Base-by-base conservation (phyloP, 1,140 invertebrate species). In the Thalassaphorura encarpata region DNA sequence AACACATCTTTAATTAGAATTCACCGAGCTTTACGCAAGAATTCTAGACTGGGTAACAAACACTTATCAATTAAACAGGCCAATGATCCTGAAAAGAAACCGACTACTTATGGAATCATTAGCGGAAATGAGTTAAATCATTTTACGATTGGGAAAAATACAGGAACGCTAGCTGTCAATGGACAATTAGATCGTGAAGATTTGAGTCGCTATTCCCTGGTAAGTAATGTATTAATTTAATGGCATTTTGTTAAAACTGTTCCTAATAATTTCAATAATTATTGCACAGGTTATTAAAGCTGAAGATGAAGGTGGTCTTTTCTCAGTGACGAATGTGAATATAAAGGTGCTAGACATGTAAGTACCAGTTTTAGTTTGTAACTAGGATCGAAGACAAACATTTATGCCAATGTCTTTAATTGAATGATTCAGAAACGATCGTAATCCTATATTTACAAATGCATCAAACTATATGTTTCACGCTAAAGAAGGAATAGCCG, bases 301-400 rank as follows among this genome's bases (percentile, higher is more conserved):
- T 0, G 86, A 89, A 69, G 89, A 94, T 69, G 80, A 82, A 18
- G 87, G 85, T 15, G 87, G 85, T 33, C 70, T 92, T 26, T 83
- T 81, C 0, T 86, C 81, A 58, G 87, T 83, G 1, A 83, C 85
- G 0, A 88, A 83, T 1, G 83, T 92, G 0, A 89, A 89, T 66
- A 87, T 94, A 19, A 84, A 83, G 67, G 84, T 94, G 0, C 87
- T 85, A 0, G 89, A 92, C 67, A 88, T 90, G n/a, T n/a, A n/a
- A n/a, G n/a, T n/a, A n/a, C n/a, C n/a, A n/a, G n/a, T n/a, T n/a
- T n/a, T n/a, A n/a, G n/a, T n/a, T n/a, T n/a, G n/a, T 33, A 92
- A 93, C 66, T 89, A 93, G 64, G 88, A 90, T 60, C 40, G 11
- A 36, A 42, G 40, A 36, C 41, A 24, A 52, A 8, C 13, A 23